These are phyloP conservation scores for Anguilla anguilla DNA, from an alignment of 2,797 vertebrate species.

Conservation along the genomic window DNA sequence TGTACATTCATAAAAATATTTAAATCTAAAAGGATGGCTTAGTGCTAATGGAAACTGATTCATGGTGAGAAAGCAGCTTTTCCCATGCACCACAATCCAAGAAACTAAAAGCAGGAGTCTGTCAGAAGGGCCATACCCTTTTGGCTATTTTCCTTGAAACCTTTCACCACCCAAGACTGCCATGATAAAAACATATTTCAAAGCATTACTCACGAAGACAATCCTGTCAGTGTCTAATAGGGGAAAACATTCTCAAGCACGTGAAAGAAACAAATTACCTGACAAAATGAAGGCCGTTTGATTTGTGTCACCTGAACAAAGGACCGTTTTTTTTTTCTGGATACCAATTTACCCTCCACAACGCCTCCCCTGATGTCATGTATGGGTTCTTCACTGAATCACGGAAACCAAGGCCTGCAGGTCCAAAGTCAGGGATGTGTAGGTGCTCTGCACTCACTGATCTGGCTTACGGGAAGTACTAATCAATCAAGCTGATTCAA, in stretches of 20 bases:
- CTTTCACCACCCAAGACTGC: background rate
- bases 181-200: background rate
- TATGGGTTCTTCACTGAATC: background rate
- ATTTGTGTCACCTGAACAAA: background rate
- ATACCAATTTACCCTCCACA: background rate
- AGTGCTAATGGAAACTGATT: background rate
- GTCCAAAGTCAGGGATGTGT: background rate
- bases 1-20: background rate
- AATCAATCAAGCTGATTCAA: background rate
- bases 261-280: constrained; percentile 1
- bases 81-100: background rate
- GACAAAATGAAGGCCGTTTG: background rate
- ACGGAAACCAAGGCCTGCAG: background rate
- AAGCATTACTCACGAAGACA: background rate
- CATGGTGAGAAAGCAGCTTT: background rate
- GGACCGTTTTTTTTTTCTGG: background rate
- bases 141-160: background rate
- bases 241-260: background rate
- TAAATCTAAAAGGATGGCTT: background rate
- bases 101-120: background rate
- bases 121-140: background rate
- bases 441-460: background rate
- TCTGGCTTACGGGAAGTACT: background rate
- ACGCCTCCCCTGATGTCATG: background rate
- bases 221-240: background rate